phyloP scores from a whole-genome alignment of 2,797 vertebrate species.

The Cyclopterus lumpus region DNA sequence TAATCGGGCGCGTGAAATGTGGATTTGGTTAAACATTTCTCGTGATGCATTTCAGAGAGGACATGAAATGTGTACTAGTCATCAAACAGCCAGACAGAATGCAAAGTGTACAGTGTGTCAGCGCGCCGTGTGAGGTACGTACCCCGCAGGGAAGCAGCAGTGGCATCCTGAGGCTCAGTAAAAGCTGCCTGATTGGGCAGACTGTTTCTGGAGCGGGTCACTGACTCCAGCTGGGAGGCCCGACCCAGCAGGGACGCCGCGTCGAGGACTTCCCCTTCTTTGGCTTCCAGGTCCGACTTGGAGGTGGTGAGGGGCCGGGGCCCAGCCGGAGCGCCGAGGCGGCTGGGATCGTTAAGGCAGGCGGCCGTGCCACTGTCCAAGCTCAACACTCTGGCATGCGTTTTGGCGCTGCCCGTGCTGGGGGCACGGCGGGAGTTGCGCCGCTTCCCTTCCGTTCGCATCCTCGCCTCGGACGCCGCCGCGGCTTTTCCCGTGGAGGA shows the following conservation, averaged over 20 bases:
- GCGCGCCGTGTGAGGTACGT: constrained; percentile 55
- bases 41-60: constrained; percentile 8
- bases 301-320: constrained; percentile 95
- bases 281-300: constrained; percentile 99
- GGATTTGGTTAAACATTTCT: constrained; percentile 4
- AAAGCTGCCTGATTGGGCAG: constrained; percentile 93
- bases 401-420: constrained; percentile 92
- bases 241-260: constrained; percentile 95
- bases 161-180: constrained; percentile 90
- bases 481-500: constrained; percentile 74
- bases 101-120: constrained; percentile 26
- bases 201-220: constrained; percentile 98
- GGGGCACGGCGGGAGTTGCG: constrained; percentile 89
- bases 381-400: constrained; percentile 94
- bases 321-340: constrained; percentile 89
- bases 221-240: constrained; percentile 97
- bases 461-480: constrained; percentile 80
- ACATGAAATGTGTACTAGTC: constrained; percentile 20
- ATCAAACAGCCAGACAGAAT: constrained; percentile 31
- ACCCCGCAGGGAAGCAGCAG: constrained; percentile 86
- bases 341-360: constrained; percentile 92
- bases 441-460: constrained; percentile 81
- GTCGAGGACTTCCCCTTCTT: constrained; percentile 99
- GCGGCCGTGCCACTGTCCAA: constrained; percentile 95
- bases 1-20: not conserved